Base-by-base conservation (phyloP, 2,113 vertebrate genomes). In the Pontoporia blainvillei region DNA sequence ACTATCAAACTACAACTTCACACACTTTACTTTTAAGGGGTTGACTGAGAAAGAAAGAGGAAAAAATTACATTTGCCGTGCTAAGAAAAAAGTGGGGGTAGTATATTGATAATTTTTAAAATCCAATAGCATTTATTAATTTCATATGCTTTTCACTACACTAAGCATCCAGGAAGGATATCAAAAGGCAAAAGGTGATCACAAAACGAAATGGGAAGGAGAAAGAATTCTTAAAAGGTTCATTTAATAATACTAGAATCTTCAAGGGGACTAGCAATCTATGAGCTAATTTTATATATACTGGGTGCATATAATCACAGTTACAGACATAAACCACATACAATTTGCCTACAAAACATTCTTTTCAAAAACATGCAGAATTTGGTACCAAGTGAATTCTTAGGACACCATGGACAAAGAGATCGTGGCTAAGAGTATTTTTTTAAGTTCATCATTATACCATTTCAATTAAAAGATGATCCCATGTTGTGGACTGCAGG, bases 131-230 rank as follows among this genome's bases (percentile, higher is more conserved):
- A 49, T 67, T 84, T 21, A 90, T 39, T 69, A 94, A 78, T 93
- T 95, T 75, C 61, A 36, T 41, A 86, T 69, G 54, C 5, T 88
- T 89, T 94, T 90, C 49, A 69, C 59, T 91, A 88, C 2, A 94
- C 49, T 46, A 83, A 85, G 41, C 44, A 44, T 66, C 62, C 2
- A 67, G 41, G 36, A 72, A 62, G n/a, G 34, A 25, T 69, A 85
- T 17, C 66, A 76, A 78, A 61, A 88, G 49, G 62, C 44, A 93
- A 91, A 94, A 84, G 18, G 1, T 66, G 25, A 95, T 75, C 44
- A 90, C 49, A 86, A 86, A 92, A 84, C 54, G 66, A 54, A 92
- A 66, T 84, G 34, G 29, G 86, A 93, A 96, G 44, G 15, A 93
- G 36, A 93, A 44, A 84, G 8, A 83, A 92, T 61, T 90, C 52